Percentiles rank a stretch among this genome's conserved stretches.
These are phyloP conservation scores for Hyles vespertilio DNA, from an alignment of 1,140 invertebrate genomes.

Conservation along the genomic window DNA sequence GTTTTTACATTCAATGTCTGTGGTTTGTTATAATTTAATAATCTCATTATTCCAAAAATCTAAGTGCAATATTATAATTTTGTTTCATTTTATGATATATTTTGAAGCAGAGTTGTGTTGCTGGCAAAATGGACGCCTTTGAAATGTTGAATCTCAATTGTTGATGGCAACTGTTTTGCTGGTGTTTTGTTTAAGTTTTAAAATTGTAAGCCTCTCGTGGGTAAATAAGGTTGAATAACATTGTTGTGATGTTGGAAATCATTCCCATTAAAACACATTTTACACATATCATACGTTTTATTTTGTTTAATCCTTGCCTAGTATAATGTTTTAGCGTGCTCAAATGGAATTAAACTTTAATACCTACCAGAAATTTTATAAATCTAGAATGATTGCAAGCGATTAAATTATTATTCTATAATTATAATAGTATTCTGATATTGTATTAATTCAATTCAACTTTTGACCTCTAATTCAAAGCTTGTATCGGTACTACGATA, in stretches of 20 bases:
- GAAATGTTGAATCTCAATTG: too few relatives aligned
- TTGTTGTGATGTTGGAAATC: constrained; percentile 65
- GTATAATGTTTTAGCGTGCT: too few relatives aligned
- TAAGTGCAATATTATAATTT: constrained; percentile 16
- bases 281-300: constrained; percentile 47
- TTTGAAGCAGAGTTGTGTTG: not conserved
- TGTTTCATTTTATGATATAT: constrained; percentile 8
- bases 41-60: constrained; percentile 13
- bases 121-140: constrained; percentile 3
- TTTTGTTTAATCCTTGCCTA: not conserved
- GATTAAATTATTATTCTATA: too few relatives aligned
- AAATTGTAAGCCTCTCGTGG: not conserved
- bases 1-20: not conserved
- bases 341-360: not conserved
- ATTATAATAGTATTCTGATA: too few relatives aligned
- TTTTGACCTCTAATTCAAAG: too few relatives aligned
- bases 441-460: too few relatives aligned
- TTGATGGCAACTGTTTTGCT: not conserved
- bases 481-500: too few relatives aligned
- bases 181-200: not conserved
- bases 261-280: constrained; percentile 71
- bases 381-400: too few relatives aligned
- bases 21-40: not conserved
- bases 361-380: too few relatives aligned
- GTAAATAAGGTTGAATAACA: constrained; percentile 1